These are phyloP conservation scores for Acanthaster planci DNA, from an alignment of 35 echinoderm and acorn worm genomes.

Conservation along the genomic window DNA sequence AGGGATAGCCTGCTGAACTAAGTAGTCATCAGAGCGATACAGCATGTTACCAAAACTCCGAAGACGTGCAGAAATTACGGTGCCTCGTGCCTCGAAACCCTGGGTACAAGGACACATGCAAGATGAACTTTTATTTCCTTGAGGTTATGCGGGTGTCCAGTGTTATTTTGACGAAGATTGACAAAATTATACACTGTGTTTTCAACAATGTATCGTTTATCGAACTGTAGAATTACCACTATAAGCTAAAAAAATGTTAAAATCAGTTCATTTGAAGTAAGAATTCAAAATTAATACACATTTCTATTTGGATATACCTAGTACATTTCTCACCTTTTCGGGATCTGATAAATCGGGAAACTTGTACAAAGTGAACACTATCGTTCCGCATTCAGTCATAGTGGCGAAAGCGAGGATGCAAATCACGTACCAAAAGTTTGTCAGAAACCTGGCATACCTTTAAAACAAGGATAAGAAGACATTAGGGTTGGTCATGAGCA, in stretches of 20 bases:
- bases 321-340: neutral
- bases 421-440: neutral
- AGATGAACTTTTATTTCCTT: too few species aligned
- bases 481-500: too few species aligned
- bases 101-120: neutral
- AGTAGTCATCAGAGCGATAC: neutral
- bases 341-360: neutral
- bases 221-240: too few species aligned
- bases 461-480: too few species aligned
- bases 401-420: constrained; percentile 1
- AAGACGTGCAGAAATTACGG: constrained; percentile 14
- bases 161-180: too few species aligned
- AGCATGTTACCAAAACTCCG: constrained; percentile 25
- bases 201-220: too few species aligned
- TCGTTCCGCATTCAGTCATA: neutral
- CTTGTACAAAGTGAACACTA: neutral
- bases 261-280: too few species aligned
- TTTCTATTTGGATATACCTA: too few species aligned
- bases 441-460: constrained; percentile 1
- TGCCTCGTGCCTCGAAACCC: constrained; percentile 44
- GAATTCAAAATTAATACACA: too few species aligned
- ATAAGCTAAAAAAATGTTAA: too few species aligned
- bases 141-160: too few species aligned
- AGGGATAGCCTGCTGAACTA: neutral
- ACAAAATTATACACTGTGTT: too few species aligned